These are phyloP conservation scores for Exephanes ischioxanthus DNA, from an alignment of 2,888 invertebrate species.

Conservation along the genomic window DNA sequence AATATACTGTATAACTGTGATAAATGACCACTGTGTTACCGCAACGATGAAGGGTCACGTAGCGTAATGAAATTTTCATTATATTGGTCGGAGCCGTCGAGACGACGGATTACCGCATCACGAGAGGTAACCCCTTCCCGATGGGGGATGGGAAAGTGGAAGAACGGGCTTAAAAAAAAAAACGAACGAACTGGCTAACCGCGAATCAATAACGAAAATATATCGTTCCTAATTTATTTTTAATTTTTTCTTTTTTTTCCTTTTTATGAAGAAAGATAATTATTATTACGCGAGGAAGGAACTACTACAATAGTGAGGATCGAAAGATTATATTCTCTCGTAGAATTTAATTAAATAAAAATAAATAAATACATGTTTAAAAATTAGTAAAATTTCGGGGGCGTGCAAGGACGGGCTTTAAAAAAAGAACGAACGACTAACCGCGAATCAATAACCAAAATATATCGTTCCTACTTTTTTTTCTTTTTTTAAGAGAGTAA, in stretches of 20 bases:
- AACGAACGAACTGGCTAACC: not conserved
- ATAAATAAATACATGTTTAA: not conserved
- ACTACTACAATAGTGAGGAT: no score
- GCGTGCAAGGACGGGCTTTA: no score
- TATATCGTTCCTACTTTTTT: no score
- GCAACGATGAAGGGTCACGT: conserved; percentile 40
- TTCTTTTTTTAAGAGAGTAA: no score
- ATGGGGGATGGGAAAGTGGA: not conserved
- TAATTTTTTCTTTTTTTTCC: not conserved
- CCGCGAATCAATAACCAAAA: no score
- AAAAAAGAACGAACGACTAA: no score
- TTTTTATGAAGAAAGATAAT: not conserved
- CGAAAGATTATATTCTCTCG: not conserved
- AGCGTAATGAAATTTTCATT: conserved; percentile 65
- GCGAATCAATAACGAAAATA: conserved; percentile 34
- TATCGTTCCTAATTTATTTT: not conserved
- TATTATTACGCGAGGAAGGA: not conserved
- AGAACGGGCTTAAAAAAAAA: conserved; percentile 26
- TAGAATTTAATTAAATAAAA: not conserved
- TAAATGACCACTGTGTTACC: conserved; percentile 58
- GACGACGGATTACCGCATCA: conserved; percentile 57
- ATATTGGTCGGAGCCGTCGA: conserved; percentile 43
- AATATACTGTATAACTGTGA: conserved; percentile 53
- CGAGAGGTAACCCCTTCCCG: conserved; percentile 7
- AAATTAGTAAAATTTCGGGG: no score